A percentile compares a stretch with the other conserved stretches of the same genome.
phyloP scores from a whole-genome alignment of 2,797 vertebrate genomes.

The Phalanger gymnotis region DNA sequence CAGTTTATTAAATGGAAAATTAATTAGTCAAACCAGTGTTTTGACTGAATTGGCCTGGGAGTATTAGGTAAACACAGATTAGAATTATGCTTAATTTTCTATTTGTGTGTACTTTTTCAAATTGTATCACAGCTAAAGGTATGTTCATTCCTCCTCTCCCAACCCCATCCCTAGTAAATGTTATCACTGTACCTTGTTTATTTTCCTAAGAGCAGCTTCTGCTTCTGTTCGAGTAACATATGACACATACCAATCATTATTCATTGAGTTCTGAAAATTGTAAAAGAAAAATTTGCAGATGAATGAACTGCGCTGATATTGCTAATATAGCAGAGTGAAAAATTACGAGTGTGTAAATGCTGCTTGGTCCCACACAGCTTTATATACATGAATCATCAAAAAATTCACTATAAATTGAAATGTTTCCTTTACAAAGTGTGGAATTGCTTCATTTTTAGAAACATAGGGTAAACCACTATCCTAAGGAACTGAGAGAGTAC shows the following conservation, averaged over 20 bases:
- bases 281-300: background rate
- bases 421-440: conserved; percentile 46
- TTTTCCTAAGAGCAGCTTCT: conserved; percentile 89
- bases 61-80: background rate
- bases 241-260: conserved; percentile 90
- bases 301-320: background rate
- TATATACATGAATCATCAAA: conserved; percentile 30
- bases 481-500: background rate
- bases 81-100: background rate
- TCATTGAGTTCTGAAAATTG: conserved; percentile 76
- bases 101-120: background rate
- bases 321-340: background rate
- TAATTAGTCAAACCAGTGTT: background rate
- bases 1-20: background rate
- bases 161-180: conserved; percentile 1
- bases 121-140: background rate
- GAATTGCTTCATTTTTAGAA: conserved; percentile 23
- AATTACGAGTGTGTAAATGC: background rate
- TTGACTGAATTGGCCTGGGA: background rate
- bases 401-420: conserved; percentile 31
- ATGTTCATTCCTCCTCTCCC: background rate
- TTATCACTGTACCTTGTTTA: conserved; percentile 88
- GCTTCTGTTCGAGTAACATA: conserved; percentile 89
- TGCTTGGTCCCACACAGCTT: background rate
- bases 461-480: background rate